Evolutionary conservation across 2,113 vertebrate species (phyloP), one percentile per base, ranked within the genome.

Genomic region (Benitochromis conjunctus): DNA sequence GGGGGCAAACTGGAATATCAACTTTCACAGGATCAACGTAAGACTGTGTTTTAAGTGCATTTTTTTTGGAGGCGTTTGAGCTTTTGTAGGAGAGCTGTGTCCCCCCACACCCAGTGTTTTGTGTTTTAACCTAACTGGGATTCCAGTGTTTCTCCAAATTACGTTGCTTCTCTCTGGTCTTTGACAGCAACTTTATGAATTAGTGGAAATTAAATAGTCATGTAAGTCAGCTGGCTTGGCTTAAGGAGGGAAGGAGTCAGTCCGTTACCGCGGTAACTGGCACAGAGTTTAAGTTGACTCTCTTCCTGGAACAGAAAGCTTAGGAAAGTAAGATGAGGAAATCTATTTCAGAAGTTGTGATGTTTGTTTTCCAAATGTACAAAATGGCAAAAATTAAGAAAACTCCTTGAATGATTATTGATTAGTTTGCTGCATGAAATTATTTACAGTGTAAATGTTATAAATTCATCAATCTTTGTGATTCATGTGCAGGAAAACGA

Each of bases 1-100:
- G 0, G 98, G 98, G 0, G 98, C 98, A 82, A 99, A 98, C 93
- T 99, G 98, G 98, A 97, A 96, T 31, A 97, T 99, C 82, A 98
- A 97, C 85, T 99, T 99, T 89, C 98, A 99, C 95, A 95, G 97
- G 80, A 98, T 98, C 93, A 98, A 98, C 86, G 91, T 91, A 91
- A 69, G 83, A n/a, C 16, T 12, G 18, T 53, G 34, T 81, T 95
- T 26, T 1, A 71, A 0, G 21, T 56, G 24, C 3, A 12, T 4
- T 43, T 24, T 24, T 46, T 69, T 46, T 6, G 21, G 12, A 10
- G 9, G 19, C 3, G 96, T 86, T 6, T 51, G 9, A 41, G 41
- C 12, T 79, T 64, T 56, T 66, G n/a, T 21, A 51, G 14, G 9
- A 66, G 26, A 41, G n/a, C 12, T 60, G 51, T 31, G 24, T 12